Percentiles rank a stretch among this genome's conserved stretches.
These are phyloP conservation scores for Punctoribates punctum DNA, from an alignment of 2,888 invertebrate genomes.

Conservation along the genomic window DNA sequence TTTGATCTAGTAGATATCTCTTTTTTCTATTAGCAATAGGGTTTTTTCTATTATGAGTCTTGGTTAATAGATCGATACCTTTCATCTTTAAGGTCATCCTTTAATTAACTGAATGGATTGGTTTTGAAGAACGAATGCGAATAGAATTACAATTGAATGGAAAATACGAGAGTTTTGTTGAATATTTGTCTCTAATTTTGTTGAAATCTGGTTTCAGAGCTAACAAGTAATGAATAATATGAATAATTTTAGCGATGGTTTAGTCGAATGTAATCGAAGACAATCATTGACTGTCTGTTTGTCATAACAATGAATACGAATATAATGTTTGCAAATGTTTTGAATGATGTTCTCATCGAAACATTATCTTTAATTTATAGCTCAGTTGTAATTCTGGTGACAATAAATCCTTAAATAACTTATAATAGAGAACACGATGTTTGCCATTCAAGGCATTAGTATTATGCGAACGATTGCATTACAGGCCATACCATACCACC, in stretches of 20 bases:
- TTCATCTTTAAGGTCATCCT: no score
- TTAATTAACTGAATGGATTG: no score
- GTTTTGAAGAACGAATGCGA: no score
- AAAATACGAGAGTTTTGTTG: no score
- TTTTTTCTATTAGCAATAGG: no score
- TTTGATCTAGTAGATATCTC: no score
- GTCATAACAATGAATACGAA: constrained; percentile 1
- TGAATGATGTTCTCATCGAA: constrained; percentile 25
- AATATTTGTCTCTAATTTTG: no score
- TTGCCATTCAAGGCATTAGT: constrained; percentile 8
- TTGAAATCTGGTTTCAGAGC: no score
- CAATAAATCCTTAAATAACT: constrained; percentile 35
- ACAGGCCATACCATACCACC: constrained; percentile 1
- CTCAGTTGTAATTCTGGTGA: constrained; percentile 33
- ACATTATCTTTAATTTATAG: constrained; percentile 35
- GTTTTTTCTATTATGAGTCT: no score
- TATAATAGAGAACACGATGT: constrained; percentile 32
- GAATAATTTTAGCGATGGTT: neutral
- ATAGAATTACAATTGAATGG: no score
- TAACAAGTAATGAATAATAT: neutral
- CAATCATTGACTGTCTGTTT: neutral
- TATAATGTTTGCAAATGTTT: neutral
- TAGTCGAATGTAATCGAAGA: neutral
- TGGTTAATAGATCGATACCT: no score
- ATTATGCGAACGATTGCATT: constrained; percentile 20